phyloP scores from a whole-genome alignment of 2,888 invertebrate genomes.

The Scelioninae gen. 2 region DNA sequence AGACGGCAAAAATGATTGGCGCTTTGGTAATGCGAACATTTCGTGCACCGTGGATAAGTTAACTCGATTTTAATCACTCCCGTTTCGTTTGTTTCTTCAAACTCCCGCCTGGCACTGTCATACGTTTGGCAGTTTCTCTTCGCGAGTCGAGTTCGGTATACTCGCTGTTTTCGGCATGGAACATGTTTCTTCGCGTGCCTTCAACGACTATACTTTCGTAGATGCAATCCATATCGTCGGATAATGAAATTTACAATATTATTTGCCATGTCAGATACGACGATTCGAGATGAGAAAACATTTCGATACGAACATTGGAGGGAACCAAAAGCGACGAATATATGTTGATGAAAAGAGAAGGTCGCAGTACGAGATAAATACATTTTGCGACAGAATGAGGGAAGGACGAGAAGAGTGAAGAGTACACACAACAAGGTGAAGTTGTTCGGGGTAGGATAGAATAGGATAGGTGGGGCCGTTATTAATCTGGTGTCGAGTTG shows the following conservation, averaged over 20 bases:
- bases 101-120: constrained; percentile 21
- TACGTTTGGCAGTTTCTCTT: constrained; percentile 26
- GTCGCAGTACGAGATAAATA: constrained; percentile 49
- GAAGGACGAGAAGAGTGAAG: constrained; percentile 57
- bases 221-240: constrained; percentile 2
- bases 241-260: no score
- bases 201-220: neutral
- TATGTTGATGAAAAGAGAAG: constrained; percentile 57
- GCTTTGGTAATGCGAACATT: constrained; percentile 57
- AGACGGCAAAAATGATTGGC: constrained; percentile 9
- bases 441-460: constrained; percentile 71
- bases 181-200: no score
- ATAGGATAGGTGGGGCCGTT: constrained; percentile 74
- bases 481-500: constrained; percentile 76
- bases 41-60: constrained; percentile 56
- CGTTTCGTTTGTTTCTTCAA: constrained; percentile 20
- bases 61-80: constrained; percentile 62
- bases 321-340: constrained; percentile 47
- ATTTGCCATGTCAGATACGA: constrained; percentile 17
- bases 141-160: no score
- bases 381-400: constrained; percentile 48
- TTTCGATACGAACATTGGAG: constrained; percentile 54
- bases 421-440: constrained; percentile 65
- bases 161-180: no score
- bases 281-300: constrained; percentile 29